These are phyloP conservation scores for Catocala sponsa DNA, from an alignment of 2,888 invertebrate species.

Conservation along the genomic window DNA sequence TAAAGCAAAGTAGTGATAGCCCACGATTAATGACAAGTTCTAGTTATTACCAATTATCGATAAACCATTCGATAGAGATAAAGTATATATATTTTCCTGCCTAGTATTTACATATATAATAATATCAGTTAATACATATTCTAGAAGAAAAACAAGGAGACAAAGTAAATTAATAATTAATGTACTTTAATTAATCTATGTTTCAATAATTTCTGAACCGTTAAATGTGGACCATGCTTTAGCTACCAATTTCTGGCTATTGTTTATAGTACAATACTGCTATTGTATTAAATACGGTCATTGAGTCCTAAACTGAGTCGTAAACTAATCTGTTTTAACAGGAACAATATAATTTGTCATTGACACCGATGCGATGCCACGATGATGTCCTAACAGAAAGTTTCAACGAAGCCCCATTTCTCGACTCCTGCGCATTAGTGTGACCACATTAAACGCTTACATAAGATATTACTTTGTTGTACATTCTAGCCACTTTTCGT, in stretches of 20 bases:
- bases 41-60: no score
- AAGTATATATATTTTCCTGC: no score
- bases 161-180: no score
- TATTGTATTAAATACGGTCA: constrained; percentile 36
- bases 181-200: no score
- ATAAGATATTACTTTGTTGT: not conserved
- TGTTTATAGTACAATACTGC: constrained; percentile 42
- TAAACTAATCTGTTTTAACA: constrained; percentile 42
- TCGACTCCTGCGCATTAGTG: constrained; percentile 41
- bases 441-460: constrained; percentile 23
- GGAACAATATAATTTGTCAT: constrained; percentile 47
- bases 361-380: no score
- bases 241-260: constrained; percentile 23
- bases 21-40: no score
- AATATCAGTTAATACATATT: no score
- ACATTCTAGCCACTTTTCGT: no score
- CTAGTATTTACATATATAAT: no score
- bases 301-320: constrained; percentile 36
- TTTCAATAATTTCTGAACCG: constrained; percentile 10
- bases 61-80: no score
- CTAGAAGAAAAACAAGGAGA: no score
- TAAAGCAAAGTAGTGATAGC: no score
- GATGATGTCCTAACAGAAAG: constrained; percentile 38
- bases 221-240: constrained; percentile 19
- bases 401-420: constrained; percentile 41